phyloP scores from a whole-genome alignment of 1,140 invertebrate genomes.

The Lethrus apterus region DNA sequence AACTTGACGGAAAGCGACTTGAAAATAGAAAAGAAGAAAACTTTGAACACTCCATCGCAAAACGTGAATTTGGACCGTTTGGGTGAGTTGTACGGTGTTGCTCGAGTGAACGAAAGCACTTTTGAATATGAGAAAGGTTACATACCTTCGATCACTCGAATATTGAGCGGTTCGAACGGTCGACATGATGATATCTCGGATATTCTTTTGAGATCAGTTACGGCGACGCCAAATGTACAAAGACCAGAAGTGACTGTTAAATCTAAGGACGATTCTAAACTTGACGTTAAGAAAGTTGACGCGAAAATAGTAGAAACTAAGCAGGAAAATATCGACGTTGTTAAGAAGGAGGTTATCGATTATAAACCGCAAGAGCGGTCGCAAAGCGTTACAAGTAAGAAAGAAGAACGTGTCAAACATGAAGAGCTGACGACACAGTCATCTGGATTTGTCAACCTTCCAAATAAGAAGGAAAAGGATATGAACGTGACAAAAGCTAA shows the following conservation, averaged over 20 bases:
- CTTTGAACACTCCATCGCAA: constrained; percentile 62
- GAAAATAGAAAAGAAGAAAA: constrained; percentile 53
- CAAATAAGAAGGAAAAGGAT: constrained; percentile 36
- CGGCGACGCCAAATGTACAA: constrained; percentile 51
- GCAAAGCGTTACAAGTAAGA: constrained; percentile 34
- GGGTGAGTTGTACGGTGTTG: constrained; percentile 32
- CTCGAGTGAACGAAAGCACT: constrained; percentile 30
- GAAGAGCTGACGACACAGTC: constrained; percentile 34
- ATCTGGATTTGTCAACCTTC: constrained; percentile 35
- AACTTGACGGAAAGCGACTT: constrained; percentile 19
- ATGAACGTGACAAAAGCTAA: constrained; percentile 32
- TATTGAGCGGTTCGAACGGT: constrained; percentile 72
- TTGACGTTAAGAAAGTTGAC: background rate
- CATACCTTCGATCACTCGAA: constrained; percentile 60
- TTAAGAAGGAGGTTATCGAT: constrained; percentile 16
- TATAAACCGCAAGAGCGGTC: constrained; percentile 22
- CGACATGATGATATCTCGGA: constrained; percentile 70
- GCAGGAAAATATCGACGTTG: background rate
- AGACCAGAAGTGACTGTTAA: constrained; percentile 14
- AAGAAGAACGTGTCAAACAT: constrained; percentile 28
- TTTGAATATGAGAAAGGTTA: constrained; percentile 39
- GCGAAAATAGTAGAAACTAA: constrained; percentile 7
- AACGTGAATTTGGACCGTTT: constrained; percentile 39
- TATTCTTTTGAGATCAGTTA: constrained; percentile 58
- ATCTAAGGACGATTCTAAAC: constrained; percentile 6